Conservation (phyloP, 1,140 invertebrate species). For the Solenopsis invicta region DNA sequence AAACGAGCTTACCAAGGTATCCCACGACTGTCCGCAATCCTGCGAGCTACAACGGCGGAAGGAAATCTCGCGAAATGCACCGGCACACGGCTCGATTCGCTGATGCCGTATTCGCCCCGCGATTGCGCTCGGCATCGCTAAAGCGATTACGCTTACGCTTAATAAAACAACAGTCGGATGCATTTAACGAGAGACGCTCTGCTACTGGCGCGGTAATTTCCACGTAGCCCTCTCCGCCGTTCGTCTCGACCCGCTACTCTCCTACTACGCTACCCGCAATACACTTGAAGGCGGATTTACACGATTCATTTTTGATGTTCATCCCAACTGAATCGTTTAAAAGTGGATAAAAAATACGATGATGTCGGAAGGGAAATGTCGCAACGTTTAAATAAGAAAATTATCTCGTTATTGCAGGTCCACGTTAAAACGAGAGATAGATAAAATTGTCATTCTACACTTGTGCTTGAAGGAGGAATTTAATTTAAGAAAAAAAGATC, state of each 20-base stretch:
- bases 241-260: neutral
- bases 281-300: slow-evolving; percentile 47
- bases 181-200: slow-evolving; percentile 67
- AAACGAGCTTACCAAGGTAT: slow-evolving; percentile 17
- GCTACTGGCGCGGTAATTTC: slow-evolving; percentile 64
- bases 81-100: slow-evolving; percentile 44
- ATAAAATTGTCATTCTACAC: neutral
- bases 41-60: neutral
- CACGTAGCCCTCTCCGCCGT: slow-evolving; percentile 15
- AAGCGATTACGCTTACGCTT: slow-evolving; percentile 67
- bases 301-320: slow-evolving; percentile 38
- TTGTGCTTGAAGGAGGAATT: neutral
- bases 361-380: neutral
- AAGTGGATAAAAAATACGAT: neutral
- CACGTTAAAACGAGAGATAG: neutral
- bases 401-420: neutral
- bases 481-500: neutral
- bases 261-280: neutral
- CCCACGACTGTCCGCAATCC: slow-evolving; percentile 17
- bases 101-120: slow-evolving; percentile 24
- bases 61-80: slow-evolving; percentile 23
- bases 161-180: slow-evolving; percentile 69
- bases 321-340: slow-evolving; percentile 21
- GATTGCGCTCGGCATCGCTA: slow-evolving; percentile 53
- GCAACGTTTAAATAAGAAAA: slow-evolving; percentile 4